A percentile compares a stretch with the other conserved stretches of the same genome.
Conservation (phyloP, 2,888 invertebrate species). For the Drosophila longiperda region DNA sequence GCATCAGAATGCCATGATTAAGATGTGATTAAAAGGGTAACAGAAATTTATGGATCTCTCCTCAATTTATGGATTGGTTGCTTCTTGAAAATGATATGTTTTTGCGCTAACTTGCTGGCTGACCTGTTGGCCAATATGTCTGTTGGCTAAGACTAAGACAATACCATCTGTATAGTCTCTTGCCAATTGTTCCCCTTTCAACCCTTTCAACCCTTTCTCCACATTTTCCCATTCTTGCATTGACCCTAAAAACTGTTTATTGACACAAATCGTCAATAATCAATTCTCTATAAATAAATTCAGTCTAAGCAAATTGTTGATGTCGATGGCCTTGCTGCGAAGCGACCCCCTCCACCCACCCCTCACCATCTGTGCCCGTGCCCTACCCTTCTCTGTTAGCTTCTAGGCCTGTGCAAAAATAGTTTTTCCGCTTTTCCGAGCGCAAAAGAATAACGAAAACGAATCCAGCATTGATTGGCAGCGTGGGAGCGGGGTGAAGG, state of each 20-base stretch:
- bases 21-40: neutral
- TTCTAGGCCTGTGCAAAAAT: conserved; percentile 11
- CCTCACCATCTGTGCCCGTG: neutral
- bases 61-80: neutral
- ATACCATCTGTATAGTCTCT: conserved; percentile 3
- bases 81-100: too few species aligned
- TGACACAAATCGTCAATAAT: conserved; percentile 55
- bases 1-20: neutral
- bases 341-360: neutral
- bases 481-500: conserved; percentile 63
- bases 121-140: neutral
- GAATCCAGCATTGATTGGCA: conserved; percentile 51
- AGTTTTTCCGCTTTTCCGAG: conserved; percentile 47
- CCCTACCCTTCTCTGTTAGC: neutral
- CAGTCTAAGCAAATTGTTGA: conserved; percentile 49
- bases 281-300: conserved; percentile 43
- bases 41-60: neutral
- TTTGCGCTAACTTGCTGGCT: neutral
- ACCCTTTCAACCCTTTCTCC: neutral
- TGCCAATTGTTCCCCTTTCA: neutral
- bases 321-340: conserved; percentile 47
- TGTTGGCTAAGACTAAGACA: conserved; percentile 7
- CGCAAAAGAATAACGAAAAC: neutral
- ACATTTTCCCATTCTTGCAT: neutral
- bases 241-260: conserved; percentile 29